phyloP scores from a whole-genome alignment of 2,113 vertebrate species.

The Corydoras sp. region DNA sequence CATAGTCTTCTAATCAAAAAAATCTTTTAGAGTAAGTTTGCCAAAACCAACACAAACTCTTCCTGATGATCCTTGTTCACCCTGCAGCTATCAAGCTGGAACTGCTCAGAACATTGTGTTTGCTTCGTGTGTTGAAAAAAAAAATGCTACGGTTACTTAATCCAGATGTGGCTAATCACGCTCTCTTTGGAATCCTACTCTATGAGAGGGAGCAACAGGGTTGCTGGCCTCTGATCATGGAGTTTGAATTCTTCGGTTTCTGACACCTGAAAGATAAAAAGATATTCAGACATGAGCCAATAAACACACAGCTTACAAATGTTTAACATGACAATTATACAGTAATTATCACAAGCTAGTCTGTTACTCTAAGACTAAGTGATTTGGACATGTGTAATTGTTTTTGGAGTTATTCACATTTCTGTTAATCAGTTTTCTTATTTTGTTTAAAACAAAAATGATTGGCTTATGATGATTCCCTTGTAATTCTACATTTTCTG shows the following conservation, averaged over 20 bases:
- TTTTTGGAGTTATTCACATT: no score
- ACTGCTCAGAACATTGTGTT: conserved; percentile 36
- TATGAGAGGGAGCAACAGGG: conserved; percentile 26
- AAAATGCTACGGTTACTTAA: conserved; percentile 36
- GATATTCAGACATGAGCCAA: background rate
- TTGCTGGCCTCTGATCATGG: conserved; percentile 29
- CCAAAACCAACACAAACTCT: conserved; percentile 28
- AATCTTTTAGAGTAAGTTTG: background rate
- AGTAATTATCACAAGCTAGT: no score
- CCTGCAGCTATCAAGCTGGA: conserved; percentile 25
- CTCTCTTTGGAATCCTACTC: conserved; percentile 30
- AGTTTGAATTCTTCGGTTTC: conserved; percentile 22
- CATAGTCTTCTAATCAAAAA: background rate
- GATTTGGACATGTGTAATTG: no score
- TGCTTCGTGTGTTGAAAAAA: conserved; percentile 30
- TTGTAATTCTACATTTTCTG: no score
- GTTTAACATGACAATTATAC: background rate
- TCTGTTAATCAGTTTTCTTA: no score
- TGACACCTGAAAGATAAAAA: conserved; percentile 13
- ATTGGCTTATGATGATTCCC: no score
- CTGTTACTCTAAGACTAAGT: no score
- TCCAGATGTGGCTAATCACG: conserved; percentile 44
- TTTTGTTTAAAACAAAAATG: no score
- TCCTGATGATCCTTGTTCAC: conserved; percentile 30
- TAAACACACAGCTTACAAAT: background rate